A percentile compares a stretch with the other conserved stretches of the same genome.
phyloP scores from a whole-genome alignment of 2,797 vertebrate species.

The Danio choprae region DNA sequence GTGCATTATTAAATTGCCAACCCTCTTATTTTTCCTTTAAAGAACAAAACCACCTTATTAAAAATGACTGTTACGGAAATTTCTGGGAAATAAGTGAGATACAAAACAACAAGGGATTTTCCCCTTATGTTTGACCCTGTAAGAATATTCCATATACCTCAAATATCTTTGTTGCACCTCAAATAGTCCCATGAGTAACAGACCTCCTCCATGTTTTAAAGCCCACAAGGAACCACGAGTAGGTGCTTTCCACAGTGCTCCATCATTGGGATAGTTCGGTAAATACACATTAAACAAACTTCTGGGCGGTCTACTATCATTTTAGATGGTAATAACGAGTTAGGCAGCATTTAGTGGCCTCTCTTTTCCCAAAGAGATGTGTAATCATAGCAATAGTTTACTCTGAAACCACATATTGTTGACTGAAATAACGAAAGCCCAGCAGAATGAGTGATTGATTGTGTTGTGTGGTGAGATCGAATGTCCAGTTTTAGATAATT shows the following conservation, averaged over 20 bases:
- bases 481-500: constrained; percentile 51
- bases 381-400: constrained; percentile 77
- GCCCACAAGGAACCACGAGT: constrained; percentile 66
- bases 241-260: constrained; percentile 69
- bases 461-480: constrained; percentile 79
- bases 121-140: constrained; percentile 28
- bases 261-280: constrained; percentile 75
- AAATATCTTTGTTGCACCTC: constrained; percentile 60
- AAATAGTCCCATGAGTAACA: constrained; percentile 65
- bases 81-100: constrained; percentile 49
- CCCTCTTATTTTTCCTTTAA: constrained; percentile 33
- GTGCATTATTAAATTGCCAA: constrained; percentile 48
- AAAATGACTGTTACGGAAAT: constrained; percentile 33
- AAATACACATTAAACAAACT: constrained; percentile 49
- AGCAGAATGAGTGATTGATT: constrained; percentile 79
- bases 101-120: constrained; percentile 48
- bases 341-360: constrained; percentile 72
- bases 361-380: constrained; percentile 71
- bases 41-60: constrained; percentile 29
- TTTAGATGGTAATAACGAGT: constrained; percentile 67
- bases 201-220: constrained; percentile 62
- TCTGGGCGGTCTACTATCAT: constrained; percentile 69
- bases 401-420: constrained; percentile 77
- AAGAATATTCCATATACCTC: constrained; percentile 42
- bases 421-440: constrained; percentile 74